These are phyloP conservation scores for Trachymyrmex septentrionalis DNA, from an alignment of 1,140 invertebrate genomes.

Conservation along the genomic window DNA sequence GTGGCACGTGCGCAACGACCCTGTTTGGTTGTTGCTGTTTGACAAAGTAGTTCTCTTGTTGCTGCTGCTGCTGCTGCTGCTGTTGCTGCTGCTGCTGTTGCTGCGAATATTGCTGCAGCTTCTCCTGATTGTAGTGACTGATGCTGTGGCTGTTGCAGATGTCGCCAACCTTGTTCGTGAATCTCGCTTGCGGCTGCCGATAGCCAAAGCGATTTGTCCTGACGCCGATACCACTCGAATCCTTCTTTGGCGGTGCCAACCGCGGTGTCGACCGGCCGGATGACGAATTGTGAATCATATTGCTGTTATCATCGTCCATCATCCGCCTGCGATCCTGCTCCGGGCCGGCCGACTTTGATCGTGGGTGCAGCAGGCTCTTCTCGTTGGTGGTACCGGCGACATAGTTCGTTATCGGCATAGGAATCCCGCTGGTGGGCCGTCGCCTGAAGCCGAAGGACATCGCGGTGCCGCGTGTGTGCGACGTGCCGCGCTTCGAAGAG, in stretches of 20 bases:
- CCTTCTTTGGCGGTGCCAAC: slow-evolving; percentile 87
- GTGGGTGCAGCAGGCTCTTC: slow-evolving; percentile 74
- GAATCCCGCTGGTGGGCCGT: slow-evolving; percentile 87
- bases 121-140: slow-evolving; percentile 80
- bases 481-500: slow-evolving; percentile 87
- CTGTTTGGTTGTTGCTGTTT: slow-evolving; percentile 63
- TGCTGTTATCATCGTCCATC: slow-evolving; percentile 75
- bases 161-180: slow-evolving; percentile 86
- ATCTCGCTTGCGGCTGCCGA: slow-evolving; percentile 82
- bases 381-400: slow-evolving; percentile 76
- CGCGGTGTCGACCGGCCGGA: slow-evolving; percentile 86
- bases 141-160: slow-evolving; percentile 80
- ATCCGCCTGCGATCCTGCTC: slow-evolving; percentile 81
- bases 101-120: slow-evolving; percentile 69
- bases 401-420: slow-evolving; percentile 80
- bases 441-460: slow-evolving; percentile 91
- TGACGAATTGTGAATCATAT: slow-evolving; percentile 77
- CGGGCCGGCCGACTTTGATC: slow-evolving; percentile 84
- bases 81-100: slow-evolving; percentile 67
- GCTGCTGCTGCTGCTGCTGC: slow-evolving; percentile 63
- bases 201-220: slow-evolving; percentile 87
- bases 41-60: slow-evolving; percentile 63
- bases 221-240: slow-evolving; percentile 82
- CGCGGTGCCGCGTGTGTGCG: slow-evolving; percentile 88
- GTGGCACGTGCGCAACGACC: slow-evolving; percentile 33